Evolutionary conservation across 2,113 vertebrate genomes (phyloP).

Genomic region (Poeciliopsis retropinna): DNA sequence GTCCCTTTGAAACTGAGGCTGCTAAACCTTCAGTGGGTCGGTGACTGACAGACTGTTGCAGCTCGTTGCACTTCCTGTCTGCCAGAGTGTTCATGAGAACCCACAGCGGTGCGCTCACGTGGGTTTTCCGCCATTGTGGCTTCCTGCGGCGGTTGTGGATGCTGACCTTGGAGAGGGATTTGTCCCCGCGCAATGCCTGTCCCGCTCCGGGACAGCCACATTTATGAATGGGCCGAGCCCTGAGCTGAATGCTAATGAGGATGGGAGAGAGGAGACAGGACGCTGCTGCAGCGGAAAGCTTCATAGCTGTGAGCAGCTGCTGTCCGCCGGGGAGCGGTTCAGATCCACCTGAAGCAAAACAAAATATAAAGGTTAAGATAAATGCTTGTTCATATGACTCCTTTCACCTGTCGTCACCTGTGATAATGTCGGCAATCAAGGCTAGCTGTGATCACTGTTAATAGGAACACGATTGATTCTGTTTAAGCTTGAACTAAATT

Average conservation of each 20-base stretch:
- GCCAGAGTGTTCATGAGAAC: constrained; percentile 8
- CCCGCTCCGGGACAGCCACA: constrained; percentile 46
- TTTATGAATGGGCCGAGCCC: constrained; percentile 71
- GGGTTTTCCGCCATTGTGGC: constrained; percentile 32
- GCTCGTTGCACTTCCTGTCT: background rate
- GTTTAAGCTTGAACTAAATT: background rate
- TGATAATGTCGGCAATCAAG: constrained; percentile 30
- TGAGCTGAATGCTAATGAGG: constrained; percentile 63
- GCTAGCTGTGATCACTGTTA: constrained; percentile 11
- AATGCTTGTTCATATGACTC: constrained; percentile 30
- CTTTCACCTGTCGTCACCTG: constrained; percentile 46
- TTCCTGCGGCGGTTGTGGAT: constrained; percentile 32
- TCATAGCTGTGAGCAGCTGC: background rate
- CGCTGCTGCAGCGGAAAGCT: constrained; percentile 51
- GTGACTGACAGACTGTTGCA: constrained; percentile 19
- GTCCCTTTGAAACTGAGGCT: too few relatives aligned
- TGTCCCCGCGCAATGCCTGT: constrained; percentile 42
- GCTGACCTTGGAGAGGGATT: constrained; percentile 69
- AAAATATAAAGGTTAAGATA: constrained; percentile 26
- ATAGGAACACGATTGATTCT: background rate
- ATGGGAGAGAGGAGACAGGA: constrained; percentile 14
- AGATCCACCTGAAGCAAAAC: constrained; percentile 3
- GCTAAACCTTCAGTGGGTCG: constrained; percentile 3
- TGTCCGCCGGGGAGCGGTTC: background rate
- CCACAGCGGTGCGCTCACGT: background rate